Evolutionary conservation across 1,140 invertebrate genomes (phyloP), one percentile per base, ranked within the genome.

Genomic region (Trichonephila clavata): DNA sequence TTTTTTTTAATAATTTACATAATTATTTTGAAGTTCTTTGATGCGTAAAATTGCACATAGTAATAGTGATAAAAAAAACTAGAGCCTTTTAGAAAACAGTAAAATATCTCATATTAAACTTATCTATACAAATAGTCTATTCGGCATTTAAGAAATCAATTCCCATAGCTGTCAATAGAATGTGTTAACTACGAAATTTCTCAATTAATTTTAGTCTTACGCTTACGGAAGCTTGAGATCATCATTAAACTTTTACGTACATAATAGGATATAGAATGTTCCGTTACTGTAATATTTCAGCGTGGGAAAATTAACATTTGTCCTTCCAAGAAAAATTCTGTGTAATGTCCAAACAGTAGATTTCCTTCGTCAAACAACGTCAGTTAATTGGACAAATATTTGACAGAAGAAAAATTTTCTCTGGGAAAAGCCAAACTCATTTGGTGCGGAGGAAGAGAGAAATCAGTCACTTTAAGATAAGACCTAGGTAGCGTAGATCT

Each of bases 361-460:
- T 86, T 86, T 86, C 84, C 84, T 60, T 86, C 84, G 13, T 86
- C 84, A 86, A 86, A 86, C 84, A 86, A 61, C 60, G 84, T 20
- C 27, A 60, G 84, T 86, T 86, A 86, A 86, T 86, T 86, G 84
- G 60, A 63, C 84, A 86, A 86, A 86, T 86, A 86, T 86, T 86
- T 86, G 60, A 86, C 18, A 14, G 39, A 43, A 83, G 80, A 83
- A 83, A 39, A 83, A 57, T 83, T 80, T 83, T 83, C 80, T 57
- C 39, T 10, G 21, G n/a, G 43, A 43, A 50, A 83, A 83, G 80
- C 80, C 18, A 83, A 83, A 57, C 80, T 83, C 80, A n/a, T 83
- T 57, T 57, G 39, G 21, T 57, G 80, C 24, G 43, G 1, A 57
- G 39, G 39, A 50, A 83, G 80, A n/a, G n/a, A n/a, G n/a, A 83